Evolutionary conservation across 2,888 invertebrate species (phyloP), one percentile per base, ranked within the genome.

Genomic region (Eupsilia transversa): DNA sequence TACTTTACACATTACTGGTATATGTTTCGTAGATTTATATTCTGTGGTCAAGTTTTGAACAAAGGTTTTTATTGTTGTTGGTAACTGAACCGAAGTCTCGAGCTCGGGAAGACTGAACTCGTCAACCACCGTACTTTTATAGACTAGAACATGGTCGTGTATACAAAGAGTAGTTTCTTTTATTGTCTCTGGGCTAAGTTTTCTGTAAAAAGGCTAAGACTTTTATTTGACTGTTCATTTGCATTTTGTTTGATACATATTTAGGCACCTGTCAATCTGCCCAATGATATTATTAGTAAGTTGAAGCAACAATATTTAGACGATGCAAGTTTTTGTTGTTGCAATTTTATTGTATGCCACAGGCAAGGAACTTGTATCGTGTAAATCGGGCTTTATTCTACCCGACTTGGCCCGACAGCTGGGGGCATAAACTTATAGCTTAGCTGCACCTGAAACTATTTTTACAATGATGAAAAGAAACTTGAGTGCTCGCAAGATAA

Each of bases 1-100:
- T 83, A 72, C 69, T 85, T 82, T 84, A 76, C 72, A 79, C 70
- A 82, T 83, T 84, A 68, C 61, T 79, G 63, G 57, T 79, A 20
- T 74, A n/a, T 67, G 57, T 73, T 68, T 61, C 27, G 41, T 65
- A 59, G 70, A 76, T 79, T 71, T 72, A 73, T 80, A 60, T 64
- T 70, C 70, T 71, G 70, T 3, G 60, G 63, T 71, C 49, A 71
- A 72, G 57, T 74, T 72, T 61, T 61, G 17, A 74, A 69, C 74
- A 64, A 74, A 72, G 41, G 57, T 41, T 64, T 71, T 70, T 70
- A 67, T 65, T 80, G 67, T 71, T 77, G 56, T 57, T 38, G 38
- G 41, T 70, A 57, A 43, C 38, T 73, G 66, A 67, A 54, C 49
- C 33, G n/a, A 67, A 61, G 54, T 41, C n/a, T 33, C 23, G n/a